Evolutionary conservation across 2,113 vertebrate genomes (phyloP).

Genomic region (Catharus fuscescens): DNA sequence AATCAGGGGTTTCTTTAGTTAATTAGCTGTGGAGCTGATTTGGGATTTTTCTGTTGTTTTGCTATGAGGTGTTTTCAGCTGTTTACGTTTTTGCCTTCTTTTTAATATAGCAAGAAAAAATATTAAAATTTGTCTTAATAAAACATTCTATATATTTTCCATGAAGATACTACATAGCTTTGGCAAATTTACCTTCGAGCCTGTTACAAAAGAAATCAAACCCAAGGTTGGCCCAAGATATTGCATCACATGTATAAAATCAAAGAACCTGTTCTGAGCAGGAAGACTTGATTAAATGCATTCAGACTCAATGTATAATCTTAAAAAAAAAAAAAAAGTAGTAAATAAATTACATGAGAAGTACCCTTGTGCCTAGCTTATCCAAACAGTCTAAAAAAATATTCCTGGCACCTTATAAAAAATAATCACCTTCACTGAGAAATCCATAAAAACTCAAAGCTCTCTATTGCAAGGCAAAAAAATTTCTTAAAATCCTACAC

Average conservation of each 20-base stretch:
- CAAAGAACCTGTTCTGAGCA: background rate
- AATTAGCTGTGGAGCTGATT: background rate
- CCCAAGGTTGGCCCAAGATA: background rate
- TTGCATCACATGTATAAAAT: background rate
- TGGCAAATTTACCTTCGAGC: background rate
- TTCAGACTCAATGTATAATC: background rate
- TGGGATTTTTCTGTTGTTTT: background rate
- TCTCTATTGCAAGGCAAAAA: background rate
- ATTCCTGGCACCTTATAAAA: background rate
- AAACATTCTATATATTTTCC: background rate
- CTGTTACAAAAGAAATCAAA: background rate
- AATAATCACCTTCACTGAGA: background rate
- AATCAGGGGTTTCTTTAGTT: background rate
- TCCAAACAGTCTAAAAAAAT: background rate
- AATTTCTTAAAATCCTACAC: background rate
- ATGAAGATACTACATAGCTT: background rate
- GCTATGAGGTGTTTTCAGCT: background rate
- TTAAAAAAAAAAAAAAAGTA: background rate
- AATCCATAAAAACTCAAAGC: background rate
- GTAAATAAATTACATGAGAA: background rate
- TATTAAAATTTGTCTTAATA: background rate
- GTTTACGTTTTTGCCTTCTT: background rate
- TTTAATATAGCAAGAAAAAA: background rate
- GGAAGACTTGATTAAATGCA: background rate
- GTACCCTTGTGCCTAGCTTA: background rate